Conservation (phyloP, 2,113 vertebrate genomes). For the Anthoscopus minutus region DNA sequence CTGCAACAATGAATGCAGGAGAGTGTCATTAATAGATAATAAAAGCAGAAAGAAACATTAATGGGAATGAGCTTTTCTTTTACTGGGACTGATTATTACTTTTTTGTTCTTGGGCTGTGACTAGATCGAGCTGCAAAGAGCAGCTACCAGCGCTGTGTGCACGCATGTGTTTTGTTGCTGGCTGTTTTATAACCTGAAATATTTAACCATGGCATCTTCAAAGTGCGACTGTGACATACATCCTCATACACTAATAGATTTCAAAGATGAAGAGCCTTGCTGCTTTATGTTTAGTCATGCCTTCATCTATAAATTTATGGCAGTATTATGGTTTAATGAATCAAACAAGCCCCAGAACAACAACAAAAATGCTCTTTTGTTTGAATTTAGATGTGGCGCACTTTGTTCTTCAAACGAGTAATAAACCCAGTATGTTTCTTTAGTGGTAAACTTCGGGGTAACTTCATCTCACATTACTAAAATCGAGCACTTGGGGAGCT, state of each 20-base stretch:
- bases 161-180: conserved; percentile 10
- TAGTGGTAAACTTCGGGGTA: conserved; percentile 32
- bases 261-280: conserved; percentile 53
- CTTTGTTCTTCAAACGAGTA: conserved; percentile 45
- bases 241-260: conserved; percentile 33
- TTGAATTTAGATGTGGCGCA: conserved; percentile 40
- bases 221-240: conserved; percentile 22
- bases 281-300: conserved; percentile 52
- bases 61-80: conserved; percentile 37
- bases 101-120: background rate
- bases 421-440: conserved; percentile 46
- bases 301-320: conserved; percentile 44
- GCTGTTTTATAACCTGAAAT: conserved; percentile 16
- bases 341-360: conserved; percentile 56
- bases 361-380: conserved; percentile 45
- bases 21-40: conserved; percentile 46
- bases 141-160: background rate
- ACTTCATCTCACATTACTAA: conserved; percentile 31
- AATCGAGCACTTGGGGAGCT: conserved; percentile 14
- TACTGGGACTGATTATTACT: background rate
- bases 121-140: background rate
- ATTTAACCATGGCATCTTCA: conserved; percentile 2
- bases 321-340: conserved; percentile 41
- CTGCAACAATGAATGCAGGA: conserved; percentile 30
- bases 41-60: conserved; percentile 44